phyloP scores from a whole-genome alignment of 92 coral and sea anemone genomes.

The Bergia sp. region DNA sequence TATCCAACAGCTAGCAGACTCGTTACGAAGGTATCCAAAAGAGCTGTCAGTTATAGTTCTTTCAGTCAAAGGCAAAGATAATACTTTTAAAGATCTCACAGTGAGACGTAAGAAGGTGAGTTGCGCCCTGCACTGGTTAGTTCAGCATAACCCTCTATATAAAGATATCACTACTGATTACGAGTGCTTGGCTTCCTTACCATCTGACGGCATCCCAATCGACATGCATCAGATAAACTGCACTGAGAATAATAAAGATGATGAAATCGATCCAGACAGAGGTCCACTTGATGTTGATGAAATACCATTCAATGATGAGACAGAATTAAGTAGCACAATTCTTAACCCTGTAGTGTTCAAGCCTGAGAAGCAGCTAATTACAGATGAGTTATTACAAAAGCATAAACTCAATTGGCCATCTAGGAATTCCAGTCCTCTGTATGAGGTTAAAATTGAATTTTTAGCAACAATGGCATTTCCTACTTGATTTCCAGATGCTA shows the following conservation, averaged over 20 bases:
- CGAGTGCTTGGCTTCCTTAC: constrained; percentile 26
- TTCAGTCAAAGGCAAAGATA: constrained; percentile 56
- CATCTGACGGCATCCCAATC: constrained; percentile 38
- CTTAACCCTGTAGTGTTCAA: constrained; percentile 36
- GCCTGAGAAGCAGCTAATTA: constrained; percentile 46
- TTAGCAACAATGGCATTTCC: neutral
- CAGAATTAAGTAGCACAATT: constrained; percentile 4
- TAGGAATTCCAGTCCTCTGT: constrained; percentile 5
- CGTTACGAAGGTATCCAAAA: constrained; percentile 22
- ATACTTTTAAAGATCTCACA: constrained; percentile 53
- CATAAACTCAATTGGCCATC: constrained; percentile 41
- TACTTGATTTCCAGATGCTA: neutral
- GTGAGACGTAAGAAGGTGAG: constrained; percentile 61
- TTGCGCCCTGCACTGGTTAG: constrained; percentile 68
- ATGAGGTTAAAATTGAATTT: constrained; percentile 27
- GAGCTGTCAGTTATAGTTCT: constrained; percentile 63
- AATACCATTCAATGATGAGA: neutral
- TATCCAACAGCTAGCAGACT: too few relatives aligned
- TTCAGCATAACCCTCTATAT: constrained; percentile 47
- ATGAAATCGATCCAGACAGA: constrained; percentile 5
- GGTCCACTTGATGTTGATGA: constrained; percentile 41
- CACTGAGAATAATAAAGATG: constrained; percentile 4
- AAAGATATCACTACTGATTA: constrained; percentile 52
- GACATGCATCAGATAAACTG: constrained; percentile 13
- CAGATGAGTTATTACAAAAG: constrained; percentile 42